These are phyloP conservation scores for Dynastes hyllus DNA, from an alignment of 2,888 invertebrate species.

Conservation along the genomic window DNA sequence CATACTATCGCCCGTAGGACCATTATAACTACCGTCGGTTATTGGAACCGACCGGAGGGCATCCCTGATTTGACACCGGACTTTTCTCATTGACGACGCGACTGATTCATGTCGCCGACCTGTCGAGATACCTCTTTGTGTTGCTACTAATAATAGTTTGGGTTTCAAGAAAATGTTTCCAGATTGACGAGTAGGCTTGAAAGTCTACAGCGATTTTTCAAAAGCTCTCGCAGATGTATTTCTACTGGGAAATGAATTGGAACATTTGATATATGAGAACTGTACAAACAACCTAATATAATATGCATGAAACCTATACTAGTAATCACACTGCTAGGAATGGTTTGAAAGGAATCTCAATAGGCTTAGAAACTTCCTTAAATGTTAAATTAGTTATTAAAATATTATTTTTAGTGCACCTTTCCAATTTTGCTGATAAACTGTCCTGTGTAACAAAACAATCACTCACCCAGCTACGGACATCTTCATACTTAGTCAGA, in stretches of 20 bases:
- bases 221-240: not conserved
- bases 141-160: not conserved
- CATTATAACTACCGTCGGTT: slow-evolving; percentile 33
- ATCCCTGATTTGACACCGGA: slow-evolving; percentile 34
- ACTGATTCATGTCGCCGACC: slow-evolving; percentile 29
- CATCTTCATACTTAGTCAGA: too few relatives aligned
- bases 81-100: slow-evolving; percentile 17
- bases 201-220: not conserved
- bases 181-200: slow-evolving; percentile 14
- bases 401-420: too few relatives aligned
- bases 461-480: too few relatives aligned
- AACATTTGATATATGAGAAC: not conserved
- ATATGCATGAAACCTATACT: too few relatives aligned
- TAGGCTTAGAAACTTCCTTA: too few relatives aligned
- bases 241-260: not conserved
- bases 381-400: too few relatives aligned
- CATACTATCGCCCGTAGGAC: not conserved
- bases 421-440: too few relatives aligned
- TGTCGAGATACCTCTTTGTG: not conserved
- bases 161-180: slow-evolving; percentile 20
- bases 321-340: too few relatives aligned
- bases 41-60: slow-evolving; percentile 9
- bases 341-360: too few relatives aligned
- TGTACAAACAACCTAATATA: too few relatives aligned
- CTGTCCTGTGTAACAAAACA: too few relatives aligned